These are phyloP conservation scores for Chloroceryle inda DNA, from an alignment of 2,797 vertebrate species.

Conservation along the genomic window DNA sequence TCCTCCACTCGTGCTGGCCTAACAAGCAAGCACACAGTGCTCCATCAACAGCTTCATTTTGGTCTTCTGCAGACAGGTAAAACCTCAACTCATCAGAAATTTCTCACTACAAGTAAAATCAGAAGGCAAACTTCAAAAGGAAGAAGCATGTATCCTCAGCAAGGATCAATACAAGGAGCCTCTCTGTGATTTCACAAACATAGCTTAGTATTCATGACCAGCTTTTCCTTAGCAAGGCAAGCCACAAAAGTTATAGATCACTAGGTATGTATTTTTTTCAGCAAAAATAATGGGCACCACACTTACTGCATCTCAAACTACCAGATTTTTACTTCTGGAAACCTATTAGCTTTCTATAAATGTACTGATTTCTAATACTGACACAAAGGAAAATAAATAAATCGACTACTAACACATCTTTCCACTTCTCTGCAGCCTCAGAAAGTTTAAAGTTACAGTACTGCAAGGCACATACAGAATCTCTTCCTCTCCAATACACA, in stretches of 20 bases:
- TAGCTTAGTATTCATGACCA: not conserved
- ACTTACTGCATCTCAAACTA: constrained; percentile 63
- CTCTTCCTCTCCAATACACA: constrained; percentile 77
- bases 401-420: constrained; percentile 53
- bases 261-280: not conserved
- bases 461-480: constrained; percentile 87
- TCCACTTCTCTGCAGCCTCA: constrained; percentile 69
- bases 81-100: not conserved
- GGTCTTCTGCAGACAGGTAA: not conserved
- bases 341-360: constrained; percentile 71
- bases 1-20: not conserved
- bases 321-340: constrained; percentile 74
- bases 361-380: constrained; percentile 67
- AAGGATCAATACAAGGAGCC: not conserved
- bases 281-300: constrained; percentile 48
- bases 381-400: constrained; percentile 42
- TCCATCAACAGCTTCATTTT: not conserved
- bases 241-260: not conserved
- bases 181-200: not conserved
- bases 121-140: not conserved
- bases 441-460: constrained; percentile 78
- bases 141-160: not conserved
- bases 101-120: not conserved
- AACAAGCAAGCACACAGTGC: not conserved
- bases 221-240: constrained; percentile 24